phyloP scores from a whole-genome alignment of 2,888 invertebrate species.

The Stictocephala bisonia region DNA sequence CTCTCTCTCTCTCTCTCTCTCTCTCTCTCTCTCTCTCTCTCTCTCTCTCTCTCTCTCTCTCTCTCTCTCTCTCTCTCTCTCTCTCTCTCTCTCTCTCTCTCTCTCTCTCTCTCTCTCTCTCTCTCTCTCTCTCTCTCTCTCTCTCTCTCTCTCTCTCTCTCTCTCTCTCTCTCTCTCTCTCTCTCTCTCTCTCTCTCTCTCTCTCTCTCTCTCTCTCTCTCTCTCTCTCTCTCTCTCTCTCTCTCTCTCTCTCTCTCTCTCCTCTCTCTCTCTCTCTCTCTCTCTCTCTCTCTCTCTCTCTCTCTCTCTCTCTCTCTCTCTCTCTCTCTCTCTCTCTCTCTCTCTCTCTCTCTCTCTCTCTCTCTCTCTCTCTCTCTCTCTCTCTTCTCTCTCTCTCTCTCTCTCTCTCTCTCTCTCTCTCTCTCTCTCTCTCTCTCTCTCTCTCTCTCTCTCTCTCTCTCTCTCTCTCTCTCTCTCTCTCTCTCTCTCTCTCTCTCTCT shows the following conservation, averaged over 20 bases:
- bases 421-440: no score
- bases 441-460: slow-evolving; percentile 59
- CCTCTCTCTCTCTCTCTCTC: no score
- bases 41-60: no score
- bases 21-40: slow-evolving; percentile 48
- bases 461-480: slow-evolving; percentile 43
- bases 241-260: slow-evolving; percentile 54
- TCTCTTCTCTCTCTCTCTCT: slow-evolving; percentile 15
- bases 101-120: slow-evolving; percentile 54
- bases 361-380: no score
- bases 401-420: slow-evolving; percentile 53
- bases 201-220: slow-evolving; percentile 61
- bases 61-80: slow-evolving; percentile 61
- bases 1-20: slow-evolving; percentile 59
- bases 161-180: slow-evolving; percentile 48
- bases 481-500: slow-evolving; percentile 56
- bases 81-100: slow-evolving; percentile 12
- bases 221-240: slow-evolving; percentile 12
- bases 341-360: slow-evolving; percentile 61
- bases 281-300: slow-evolving; percentile 59
- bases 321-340: slow-evolving; percentile 55
- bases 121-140: no score
- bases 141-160: slow-evolving; percentile 59
- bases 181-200: no score
- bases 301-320: slow-evolving; percentile 46